Conservation (phyloP, 2,113 vertebrate species). For the Climacteris rufus region DNA sequence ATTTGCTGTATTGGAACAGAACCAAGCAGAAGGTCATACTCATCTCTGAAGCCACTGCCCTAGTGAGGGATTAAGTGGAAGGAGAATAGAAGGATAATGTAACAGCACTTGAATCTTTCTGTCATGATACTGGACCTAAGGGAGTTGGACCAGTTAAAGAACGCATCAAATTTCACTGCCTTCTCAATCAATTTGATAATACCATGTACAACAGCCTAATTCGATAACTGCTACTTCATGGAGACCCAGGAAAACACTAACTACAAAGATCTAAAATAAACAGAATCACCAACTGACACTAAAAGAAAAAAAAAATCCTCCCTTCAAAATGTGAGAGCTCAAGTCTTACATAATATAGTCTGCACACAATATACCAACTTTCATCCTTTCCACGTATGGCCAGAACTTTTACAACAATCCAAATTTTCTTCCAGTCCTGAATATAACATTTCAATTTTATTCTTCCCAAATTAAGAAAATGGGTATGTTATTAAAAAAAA, state of each 20-base stretch:
- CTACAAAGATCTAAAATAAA: background rate
- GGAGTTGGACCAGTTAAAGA: background rate
- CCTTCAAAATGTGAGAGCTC: background rate
- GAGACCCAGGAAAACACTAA: background rate
- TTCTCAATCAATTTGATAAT: background rate
- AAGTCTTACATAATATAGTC: background rate
- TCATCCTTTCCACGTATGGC: background rate
- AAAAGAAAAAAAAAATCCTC: background rate
- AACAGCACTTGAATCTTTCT: background rate
- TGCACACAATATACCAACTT: background rate
- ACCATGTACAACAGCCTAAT: background rate
- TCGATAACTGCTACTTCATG: background rate
- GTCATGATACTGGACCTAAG: background rate
- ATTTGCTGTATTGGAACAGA: background rate
- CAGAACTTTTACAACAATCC: background rate
- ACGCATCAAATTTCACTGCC: background rate
- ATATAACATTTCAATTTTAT: background rate
- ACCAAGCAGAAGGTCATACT: background rate
- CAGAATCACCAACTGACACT: background rate
- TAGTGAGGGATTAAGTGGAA: background rate
- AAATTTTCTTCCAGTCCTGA: background rate
- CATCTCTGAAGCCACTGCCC: background rate
- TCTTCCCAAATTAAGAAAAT: background rate
- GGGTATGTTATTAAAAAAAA: background rate
- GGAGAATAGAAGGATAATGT: background rate